These are phyloP conservation scores for Gallinago undulata DNA, from an alignment of 2,113 vertebrate genomes.

Conservation along the genomic window DNA sequence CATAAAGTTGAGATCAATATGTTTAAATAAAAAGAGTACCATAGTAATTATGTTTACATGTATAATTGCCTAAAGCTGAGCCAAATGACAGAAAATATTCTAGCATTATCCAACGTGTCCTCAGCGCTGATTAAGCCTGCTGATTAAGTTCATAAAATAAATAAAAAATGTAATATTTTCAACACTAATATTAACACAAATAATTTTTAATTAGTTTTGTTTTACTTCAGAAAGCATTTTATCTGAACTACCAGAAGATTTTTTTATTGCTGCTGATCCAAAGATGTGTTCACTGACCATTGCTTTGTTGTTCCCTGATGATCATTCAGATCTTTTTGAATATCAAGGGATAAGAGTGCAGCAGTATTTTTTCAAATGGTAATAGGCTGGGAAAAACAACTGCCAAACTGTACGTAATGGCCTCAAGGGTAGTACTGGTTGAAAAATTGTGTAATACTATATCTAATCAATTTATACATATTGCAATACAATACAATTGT, in stretches of 20 bases:
- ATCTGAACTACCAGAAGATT: not conserved
- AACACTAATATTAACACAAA: not conserved
- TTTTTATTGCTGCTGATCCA: not conserved
- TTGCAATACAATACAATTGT: not conserved
- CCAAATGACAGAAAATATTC: conserved; percentile 22
- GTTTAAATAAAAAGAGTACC: not conserved
- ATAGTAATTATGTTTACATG: conserved; percentile 27
- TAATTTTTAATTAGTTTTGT: not conserved
- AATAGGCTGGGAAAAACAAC: not conserved
- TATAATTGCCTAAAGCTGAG: conserved; percentile 52
- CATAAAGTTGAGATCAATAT: not conserved
- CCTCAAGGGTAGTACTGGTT: not conserved
- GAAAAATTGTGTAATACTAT: not conserved
- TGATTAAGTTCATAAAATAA: not conserved
- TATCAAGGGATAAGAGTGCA: not conserved
- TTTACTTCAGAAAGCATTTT: not conserved
- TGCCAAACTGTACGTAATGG: not conserved
- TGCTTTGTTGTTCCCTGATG: not conserved
- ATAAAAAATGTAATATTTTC: not conserved
- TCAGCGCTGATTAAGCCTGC: not conserved
- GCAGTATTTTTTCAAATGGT: not conserved
- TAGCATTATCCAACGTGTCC: not conserved
- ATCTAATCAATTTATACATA: not conserved
- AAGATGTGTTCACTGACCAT: not conserved
- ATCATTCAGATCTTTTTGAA: not conserved